Evolutionary conservation across 2,888 invertebrate genomes (phyloP).

Genomic region (Ophion costatus): DNA sequence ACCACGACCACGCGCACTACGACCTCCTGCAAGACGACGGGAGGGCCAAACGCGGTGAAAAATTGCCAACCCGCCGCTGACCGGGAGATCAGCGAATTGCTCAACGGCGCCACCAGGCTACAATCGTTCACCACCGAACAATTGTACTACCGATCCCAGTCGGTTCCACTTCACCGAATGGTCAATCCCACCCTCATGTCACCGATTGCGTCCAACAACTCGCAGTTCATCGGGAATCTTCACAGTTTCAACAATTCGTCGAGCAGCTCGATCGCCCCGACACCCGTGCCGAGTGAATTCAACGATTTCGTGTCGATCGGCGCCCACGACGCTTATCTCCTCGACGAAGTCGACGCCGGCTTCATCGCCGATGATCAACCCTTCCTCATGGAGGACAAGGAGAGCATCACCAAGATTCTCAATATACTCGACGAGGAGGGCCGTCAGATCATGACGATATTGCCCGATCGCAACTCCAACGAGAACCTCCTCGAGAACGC

Average conservation of each 20-base stretch:
- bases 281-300: conserved; percentile 89
- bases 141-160: conserved; percentile 88
- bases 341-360: conserved; percentile 79
- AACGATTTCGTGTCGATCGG: conserved; percentile 88
- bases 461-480: conserved; percentile 71
- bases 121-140: conserved; percentile 80
- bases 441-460: conserved; percentile 71
- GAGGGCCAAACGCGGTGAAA: neutral
- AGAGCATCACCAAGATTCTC: conserved; percentile 88
- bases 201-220: conserved; percentile 78
- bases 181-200: conserved; percentile 81
- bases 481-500: conserved; percentile 72
- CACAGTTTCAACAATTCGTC: conserved; percentile 81
- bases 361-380: conserved; percentile 78
- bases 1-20: neutral
- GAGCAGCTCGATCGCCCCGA: conserved; percentile 88
- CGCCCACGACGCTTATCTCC: conserved; percentile 84
- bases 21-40: neutral
- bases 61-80: conserved; percentile 76
- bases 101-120: conserved; percentile 85
- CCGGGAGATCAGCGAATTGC: conserved; percentile 87
- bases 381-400: conserved; percentile 82
- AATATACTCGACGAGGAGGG: conserved; percentile 85
- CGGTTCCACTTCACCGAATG: conserved; percentile 90
- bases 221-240: conserved; percentile 72